Conservation (phyloP, 2,113 vertebrate genomes). For the Pseudorectes ferrugineus region DNA sequence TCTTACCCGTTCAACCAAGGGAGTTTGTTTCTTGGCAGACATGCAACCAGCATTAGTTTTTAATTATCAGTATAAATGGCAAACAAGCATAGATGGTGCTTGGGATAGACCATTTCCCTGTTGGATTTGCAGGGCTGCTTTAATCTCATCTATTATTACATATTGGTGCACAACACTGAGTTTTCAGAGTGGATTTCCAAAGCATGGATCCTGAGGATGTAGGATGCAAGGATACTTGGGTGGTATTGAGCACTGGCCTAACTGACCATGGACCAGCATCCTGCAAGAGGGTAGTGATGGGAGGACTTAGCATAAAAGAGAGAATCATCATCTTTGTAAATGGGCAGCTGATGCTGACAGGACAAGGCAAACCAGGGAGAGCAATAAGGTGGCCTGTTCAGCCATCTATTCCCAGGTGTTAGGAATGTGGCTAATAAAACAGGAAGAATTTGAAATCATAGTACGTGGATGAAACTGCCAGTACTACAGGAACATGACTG, state of each 20-base stretch:
- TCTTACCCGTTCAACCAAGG: not conserved
- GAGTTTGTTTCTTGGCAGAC: constrained; percentile 29
- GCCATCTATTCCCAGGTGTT: not conserved
- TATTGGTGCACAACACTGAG: not conserved
- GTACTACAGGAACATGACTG: not conserved
- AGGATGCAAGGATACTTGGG: not conserved
- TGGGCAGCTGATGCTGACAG: not conserved
- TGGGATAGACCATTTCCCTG: not conserved
- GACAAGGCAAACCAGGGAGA: not conserved
- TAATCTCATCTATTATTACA: not conserved
- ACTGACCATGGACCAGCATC: not conserved
- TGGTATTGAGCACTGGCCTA: not conserved
- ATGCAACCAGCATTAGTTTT: not conserved
- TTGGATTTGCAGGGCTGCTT: not conserved
- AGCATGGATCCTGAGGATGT: not conserved
- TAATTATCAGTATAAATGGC: constrained; percentile 1
- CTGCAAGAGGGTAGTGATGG: not conserved
- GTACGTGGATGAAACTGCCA: not conserved
- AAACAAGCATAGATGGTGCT: not conserved
- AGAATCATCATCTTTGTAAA: not conserved
- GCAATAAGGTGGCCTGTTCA: not conserved
- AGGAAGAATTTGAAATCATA: not conserved
- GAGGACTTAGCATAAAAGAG: not conserved
- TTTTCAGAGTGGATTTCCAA: not conserved
- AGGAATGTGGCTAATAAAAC: not conserved